Evolutionary conservation across 2,888 invertebrate genomes (phyloP).

Genomic region (Caprella mutica): DNA sequence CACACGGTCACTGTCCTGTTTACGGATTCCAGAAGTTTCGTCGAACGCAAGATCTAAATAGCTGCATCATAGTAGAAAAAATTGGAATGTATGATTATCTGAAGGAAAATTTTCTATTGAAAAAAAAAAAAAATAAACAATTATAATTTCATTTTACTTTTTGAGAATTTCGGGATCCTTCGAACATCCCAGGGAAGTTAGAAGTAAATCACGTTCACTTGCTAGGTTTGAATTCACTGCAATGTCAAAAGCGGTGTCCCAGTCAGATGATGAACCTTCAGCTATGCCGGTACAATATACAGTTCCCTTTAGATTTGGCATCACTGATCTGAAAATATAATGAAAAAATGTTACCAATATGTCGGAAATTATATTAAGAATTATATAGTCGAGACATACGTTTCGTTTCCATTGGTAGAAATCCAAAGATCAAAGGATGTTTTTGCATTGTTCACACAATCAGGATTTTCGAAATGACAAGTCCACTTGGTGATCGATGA

Average conservation of each 20-base stretch:
- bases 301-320: conserved; percentile 55
- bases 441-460: conserved; percentile 60
- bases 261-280: conserved; percentile 55
- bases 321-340: conserved; percentile 48
- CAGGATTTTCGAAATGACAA: conserved; percentile 59
- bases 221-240: conserved; percentile 55
- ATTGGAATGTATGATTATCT: no score
- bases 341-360: neutral
- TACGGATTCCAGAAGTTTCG: conserved; percentile 63
- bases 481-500: conserved; percentile 61
- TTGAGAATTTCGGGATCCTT: conserved; percentile 51
- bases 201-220: conserved; percentile 53
- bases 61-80: conserved; percentile 40
- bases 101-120: no score
- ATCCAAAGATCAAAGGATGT: conserved; percentile 65
- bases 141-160: no score
- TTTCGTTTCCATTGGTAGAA: conserved; percentile 47
- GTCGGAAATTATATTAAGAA: neutral
- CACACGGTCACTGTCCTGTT: conserved; percentile 66
- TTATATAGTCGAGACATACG: neutral
- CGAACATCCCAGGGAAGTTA: conserved; percentile 57
- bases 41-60: conserved; percentile 62
- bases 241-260: conserved; percentile 62
- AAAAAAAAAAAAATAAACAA: no score
- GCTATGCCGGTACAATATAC: conserved; percentile 62